Conservation (phyloP, 2,113 vertebrate genomes). For the Eleginops maclovinus region DNA sequence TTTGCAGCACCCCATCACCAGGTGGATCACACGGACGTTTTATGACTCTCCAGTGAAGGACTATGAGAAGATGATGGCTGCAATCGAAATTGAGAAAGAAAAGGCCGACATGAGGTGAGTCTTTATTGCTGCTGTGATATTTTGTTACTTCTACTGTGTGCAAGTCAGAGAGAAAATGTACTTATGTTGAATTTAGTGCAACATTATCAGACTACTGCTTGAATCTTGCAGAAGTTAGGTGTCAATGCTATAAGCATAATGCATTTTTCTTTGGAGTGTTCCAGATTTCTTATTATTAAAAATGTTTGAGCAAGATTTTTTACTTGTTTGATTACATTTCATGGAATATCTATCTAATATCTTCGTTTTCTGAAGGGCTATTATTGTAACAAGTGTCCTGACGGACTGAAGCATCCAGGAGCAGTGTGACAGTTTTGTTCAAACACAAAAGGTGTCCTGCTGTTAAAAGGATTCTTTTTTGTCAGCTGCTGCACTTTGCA, state of each 20-base stretch:
- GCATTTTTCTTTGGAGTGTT: background rate
- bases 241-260: background rate
- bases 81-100: slow-evolving; percentile 85
- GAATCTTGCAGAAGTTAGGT: background rate
- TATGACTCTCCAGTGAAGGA: slow-evolving; percentile 89
- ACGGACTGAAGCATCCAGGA: background rate
- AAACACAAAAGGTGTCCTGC: background rate
- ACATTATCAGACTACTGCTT: background rate
- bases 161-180: background rate
- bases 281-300: background rate
- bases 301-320: no score
- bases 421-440: background rate
- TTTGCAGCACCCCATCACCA: slow-evolving; percentile 94
- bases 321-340: background rate
- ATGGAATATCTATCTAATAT: background rate
- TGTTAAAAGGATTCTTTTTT: background rate
- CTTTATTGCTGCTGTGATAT: background rate
- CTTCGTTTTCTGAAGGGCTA: background rate
- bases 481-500: background rate
- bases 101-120: slow-evolving; percentile 89
- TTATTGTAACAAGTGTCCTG: background rate
- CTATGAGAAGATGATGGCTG: slow-evolving; percentile 92
- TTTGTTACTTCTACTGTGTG: background rate
- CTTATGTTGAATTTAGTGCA: background rate
- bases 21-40: slow-evolving; percentile 88